Evolutionary conservation across 2,888 invertebrate genomes (phyloP), one percentile per base, ranked within the genome.

Genomic region (Caenorhabditis parvicauda): DNA sequence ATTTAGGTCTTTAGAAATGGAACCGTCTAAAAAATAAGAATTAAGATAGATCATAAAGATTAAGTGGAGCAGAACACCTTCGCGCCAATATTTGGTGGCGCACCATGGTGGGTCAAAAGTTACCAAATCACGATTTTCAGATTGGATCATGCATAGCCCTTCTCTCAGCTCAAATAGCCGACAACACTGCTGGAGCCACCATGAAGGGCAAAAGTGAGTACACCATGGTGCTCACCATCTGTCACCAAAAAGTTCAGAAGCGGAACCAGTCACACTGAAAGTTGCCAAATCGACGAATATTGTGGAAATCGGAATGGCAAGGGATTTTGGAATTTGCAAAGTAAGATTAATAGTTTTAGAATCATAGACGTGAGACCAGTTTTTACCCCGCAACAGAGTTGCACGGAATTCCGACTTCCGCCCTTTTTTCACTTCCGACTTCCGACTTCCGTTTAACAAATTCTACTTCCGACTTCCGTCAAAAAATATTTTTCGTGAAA

Each of bases 291-390:
- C 69, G 14, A 54, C 58, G 9, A 76, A 78, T 56, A 57, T 80
- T 19, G 46, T 81, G 12, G 74, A 76, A 44, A 53, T 80, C 21
- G 80, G 80, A 21, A 59, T 54, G 28, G 71, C 75, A 22, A 68
- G 68, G 1, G 74, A 76, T 55, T 76, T 71, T 27, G 75, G 70
- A 3, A 60, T 32, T 24, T 80, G 80, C 59, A 67, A 71, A 50
- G 72, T 74, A 24, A 25, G 43, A 21, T 51, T 14, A 6, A 9
- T 39, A n/a, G n/a, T n/a, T n/a, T n/a, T n/a, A n/a, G n/a, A n/a
- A n/a, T n/a, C n/a, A n/a, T n/a, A n/a, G n/a, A n/a, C n/a, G n/a
- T n/a, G n/a, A n/a, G n/a, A n/a, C n/a, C n/a, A n/a, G n/a, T n/a
- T n/a, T n/a, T n/a, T n/a, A n/a, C n/a, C n/a, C n/a, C n/a, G n/a